These are phyloP conservation scores for Thunnus albacares DNA, from an alignment of 2,797 vertebrate genomes.

Conservation along the genomic window DNA sequence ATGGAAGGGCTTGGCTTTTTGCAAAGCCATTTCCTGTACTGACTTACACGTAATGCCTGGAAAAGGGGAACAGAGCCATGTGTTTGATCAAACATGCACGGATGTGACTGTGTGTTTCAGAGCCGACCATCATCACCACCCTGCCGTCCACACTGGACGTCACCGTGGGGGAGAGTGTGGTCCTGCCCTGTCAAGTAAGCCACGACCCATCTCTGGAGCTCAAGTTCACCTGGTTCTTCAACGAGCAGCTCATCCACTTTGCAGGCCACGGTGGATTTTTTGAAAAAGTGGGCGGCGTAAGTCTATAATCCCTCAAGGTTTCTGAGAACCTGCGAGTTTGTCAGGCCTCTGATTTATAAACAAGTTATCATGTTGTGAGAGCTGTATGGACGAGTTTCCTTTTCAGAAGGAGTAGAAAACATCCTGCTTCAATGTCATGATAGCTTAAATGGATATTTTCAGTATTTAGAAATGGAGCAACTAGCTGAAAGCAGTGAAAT, in stretches of 20 bases:
- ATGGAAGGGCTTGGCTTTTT: constrained; percentile 73
- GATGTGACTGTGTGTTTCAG: constrained; percentile 80
- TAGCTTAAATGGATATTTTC: background rate
- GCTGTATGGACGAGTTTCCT: background rate
- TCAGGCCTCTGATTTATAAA: constrained; percentile 39
- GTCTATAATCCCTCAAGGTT: constrained; percentile 68
- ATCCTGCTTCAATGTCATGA: background rate
- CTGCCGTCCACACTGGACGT: constrained; percentile 93
- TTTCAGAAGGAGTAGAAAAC: background rate
- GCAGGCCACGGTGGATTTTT: constrained; percentile 95
- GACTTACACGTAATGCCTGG: constrained; percentile 56
- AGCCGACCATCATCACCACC: constrained; percentile 93
- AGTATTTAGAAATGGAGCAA: background rate
- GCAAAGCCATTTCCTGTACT: constrained; percentile 49
- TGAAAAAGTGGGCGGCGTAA: constrained; percentile 97
- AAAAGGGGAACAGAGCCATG: constrained; percentile 4
- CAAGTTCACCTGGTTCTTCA: constrained; percentile 97
- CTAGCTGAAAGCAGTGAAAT: background rate
- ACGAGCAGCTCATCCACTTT: constrained; percentile 96
- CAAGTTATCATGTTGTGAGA: constrained; percentile 12
- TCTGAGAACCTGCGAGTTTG: background rate
- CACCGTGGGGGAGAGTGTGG: constrained; percentile 96
- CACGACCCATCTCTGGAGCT: constrained; percentile 95
- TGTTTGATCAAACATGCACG: constrained; percentile 46
- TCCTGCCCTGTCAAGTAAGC: constrained; percentile 95